Percentiles rank a stretch among this genome's conserved stretches.
phyloP scores from a whole-genome alignment of 1,140 invertebrate genomes.

The Lasioglossum baleicum region DNA sequence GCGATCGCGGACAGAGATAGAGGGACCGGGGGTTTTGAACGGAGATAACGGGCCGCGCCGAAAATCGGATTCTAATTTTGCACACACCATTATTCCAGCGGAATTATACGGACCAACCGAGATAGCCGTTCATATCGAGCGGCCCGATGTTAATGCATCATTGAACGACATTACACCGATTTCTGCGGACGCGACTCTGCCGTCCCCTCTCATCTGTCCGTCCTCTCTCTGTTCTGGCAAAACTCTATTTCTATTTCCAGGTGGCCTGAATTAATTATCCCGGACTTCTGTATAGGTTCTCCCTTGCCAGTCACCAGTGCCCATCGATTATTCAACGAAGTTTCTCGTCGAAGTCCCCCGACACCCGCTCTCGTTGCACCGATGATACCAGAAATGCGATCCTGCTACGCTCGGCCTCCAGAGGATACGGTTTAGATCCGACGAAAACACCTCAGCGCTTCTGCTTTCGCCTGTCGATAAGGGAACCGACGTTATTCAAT shows the following conservation, averaged over 20 bases:
- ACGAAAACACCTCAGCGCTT: background rate
- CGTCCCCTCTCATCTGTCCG: too few species aligned
- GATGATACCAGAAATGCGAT: background rate
- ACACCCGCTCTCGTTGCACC: background rate
- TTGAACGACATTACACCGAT: conserved; percentile 30
- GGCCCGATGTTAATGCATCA: conserved; percentile 34
- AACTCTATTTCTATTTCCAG: conserved; percentile 49
- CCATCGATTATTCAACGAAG: conserved; percentile 50
- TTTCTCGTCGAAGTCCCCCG: conserved; percentile 24
- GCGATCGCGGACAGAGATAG: too few species aligned
- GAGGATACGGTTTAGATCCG: background rate
- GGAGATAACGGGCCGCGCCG: background rate
- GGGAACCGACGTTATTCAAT: background rate
- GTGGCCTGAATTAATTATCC: conserved; percentile 50
- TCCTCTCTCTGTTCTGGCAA: background rate
- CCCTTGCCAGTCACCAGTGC: conserved; percentile 46
- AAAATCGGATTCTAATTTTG: conserved; percentile 47
- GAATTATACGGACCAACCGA: conserved; percentile 17
- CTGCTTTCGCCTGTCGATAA: background rate
- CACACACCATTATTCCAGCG: conserved; percentile 27
- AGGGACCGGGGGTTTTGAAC: background rate
- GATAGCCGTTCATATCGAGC: conserved; percentile 31
- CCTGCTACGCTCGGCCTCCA: background rate
- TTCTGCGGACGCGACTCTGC: background rate
- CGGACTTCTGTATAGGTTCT: conserved; percentile 37